Base-by-base conservation (phyloP, 2,888 invertebrate genomes). In the Epistrophe eligans region DNA sequence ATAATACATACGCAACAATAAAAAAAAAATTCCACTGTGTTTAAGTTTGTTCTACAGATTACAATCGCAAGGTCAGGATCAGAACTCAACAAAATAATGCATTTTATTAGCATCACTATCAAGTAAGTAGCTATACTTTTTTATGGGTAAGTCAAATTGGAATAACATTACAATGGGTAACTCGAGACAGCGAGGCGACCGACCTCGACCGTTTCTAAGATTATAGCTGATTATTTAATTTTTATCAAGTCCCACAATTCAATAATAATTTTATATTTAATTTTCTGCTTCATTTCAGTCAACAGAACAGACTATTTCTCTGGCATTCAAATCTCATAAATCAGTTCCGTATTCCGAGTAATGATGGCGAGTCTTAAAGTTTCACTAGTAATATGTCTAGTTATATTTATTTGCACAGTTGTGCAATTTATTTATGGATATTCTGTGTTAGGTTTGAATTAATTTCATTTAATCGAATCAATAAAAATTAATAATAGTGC, bases 221-320 rank as follows among this genome's bases (percentile, higher is more conserved):
- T 17, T 52, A 71, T 35, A 62, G 38, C 60, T 60, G 80, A 84
- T 81, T 71, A 67, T 48, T 84, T 73, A 80, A 73, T 67, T 72
- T 77, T 60, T 67, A 84, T 77, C 72, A 82, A 79, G 82, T 82
- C 50, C 77, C 71, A 76, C 74, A 70, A 38, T 79, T 85, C 73
- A 66, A 67, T 43, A 48, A 52, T 52, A 38, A 60, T 70, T 70
- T 66, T 15, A 40, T 17, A 58, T 58, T 60, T 15, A 40, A 60
- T 60, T 60, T 15, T 15, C 15, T 40, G 38, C 15, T 40, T 38
- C 5, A 66, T 24, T n/a, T 87, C 87, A 87, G 82, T 79, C 82
- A 71, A 67, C 58, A 79, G 45, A 67, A 74, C 52, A 79, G 45
- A 67, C 79, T 58, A 60, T 58, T 52, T 60, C 48, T 66, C 71